Evolutionary conservation across 2,113 vertebrate species (phyloP).

Genomic region (Pseudorectes ferrugineus): DNA sequence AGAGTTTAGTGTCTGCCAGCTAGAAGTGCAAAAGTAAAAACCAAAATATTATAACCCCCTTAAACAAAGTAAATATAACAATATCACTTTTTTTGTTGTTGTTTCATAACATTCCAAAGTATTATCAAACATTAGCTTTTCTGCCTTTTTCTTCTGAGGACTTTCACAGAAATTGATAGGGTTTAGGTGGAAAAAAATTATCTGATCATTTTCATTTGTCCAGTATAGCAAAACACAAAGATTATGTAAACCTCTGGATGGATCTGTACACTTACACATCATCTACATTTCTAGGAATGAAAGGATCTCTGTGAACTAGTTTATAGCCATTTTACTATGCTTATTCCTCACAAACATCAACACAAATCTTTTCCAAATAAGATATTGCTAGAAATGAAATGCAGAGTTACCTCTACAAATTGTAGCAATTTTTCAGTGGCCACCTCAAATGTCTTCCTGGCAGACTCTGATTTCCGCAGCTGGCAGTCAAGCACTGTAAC

Average conservation of each 20-base stretch:
- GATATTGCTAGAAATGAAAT: neutral
- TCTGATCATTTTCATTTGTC: neutral
- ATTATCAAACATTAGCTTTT: neutral
- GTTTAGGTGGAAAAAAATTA: neutral
- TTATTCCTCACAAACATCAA: neutral
- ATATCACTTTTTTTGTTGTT: neutral
- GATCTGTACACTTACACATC: neutral
- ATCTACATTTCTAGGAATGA: neutral
- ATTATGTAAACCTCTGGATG: neutral
- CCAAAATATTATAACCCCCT: neutral
- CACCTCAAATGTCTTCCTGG: slow-evolving; percentile 84
- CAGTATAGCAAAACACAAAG: neutral
- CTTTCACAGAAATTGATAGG: neutral
- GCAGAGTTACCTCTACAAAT: slow-evolving; percentile 86
- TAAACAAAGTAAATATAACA: neutral
- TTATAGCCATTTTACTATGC: neutral
- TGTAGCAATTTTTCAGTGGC: slow-evolving; percentile 87
- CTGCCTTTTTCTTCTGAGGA: neutral
- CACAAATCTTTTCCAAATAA: neutral
- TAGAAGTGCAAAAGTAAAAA: neutral
- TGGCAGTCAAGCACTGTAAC: slow-evolving; percentile 90
- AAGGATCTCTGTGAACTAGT: neutral
- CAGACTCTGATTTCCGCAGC: slow-evolving; percentile 83
- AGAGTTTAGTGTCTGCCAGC: neutral
- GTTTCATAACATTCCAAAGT: neutral